Conservation (phyloP, 1,140 invertebrate genomes). For the Whitmania pigra region DNA sequence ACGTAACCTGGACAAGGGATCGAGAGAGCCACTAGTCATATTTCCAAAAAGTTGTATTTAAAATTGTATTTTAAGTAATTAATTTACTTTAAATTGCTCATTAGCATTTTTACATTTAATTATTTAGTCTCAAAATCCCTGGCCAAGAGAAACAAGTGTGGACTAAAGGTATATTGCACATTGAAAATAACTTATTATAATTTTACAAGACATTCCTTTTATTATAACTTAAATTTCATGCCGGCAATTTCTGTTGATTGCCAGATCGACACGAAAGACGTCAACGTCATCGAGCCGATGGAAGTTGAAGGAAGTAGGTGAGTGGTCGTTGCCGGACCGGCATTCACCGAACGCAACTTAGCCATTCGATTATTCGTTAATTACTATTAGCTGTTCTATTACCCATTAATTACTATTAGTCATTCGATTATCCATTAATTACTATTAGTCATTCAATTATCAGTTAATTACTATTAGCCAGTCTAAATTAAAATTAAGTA, state of each 20-base stretch:
- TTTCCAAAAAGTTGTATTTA: too few species aligned
- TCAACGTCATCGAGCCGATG: background rate
- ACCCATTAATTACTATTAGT: too few species aligned
- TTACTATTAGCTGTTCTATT: too few species aligned
- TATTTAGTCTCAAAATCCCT: background rate
- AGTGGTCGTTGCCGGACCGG: background rate
- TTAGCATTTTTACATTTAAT: too few species aligned
- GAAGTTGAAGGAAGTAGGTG: slow-evolving; percentile 11
- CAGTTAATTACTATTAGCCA: too few species aligned
- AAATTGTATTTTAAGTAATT: too few species aligned
- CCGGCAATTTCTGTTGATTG: background rate
- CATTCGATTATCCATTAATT: too few species aligned
- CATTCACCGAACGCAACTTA: slow-evolving; percentile 7
- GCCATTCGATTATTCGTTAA: too few species aligned
- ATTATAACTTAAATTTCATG: background rate
- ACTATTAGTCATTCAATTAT: too few species aligned
- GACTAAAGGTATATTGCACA: background rate
- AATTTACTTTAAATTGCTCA: too few species aligned
- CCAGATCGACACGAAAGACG: background rate
- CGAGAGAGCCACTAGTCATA: slow-evolving; percentile 25
- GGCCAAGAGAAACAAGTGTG: background rate
- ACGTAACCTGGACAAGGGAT: slow-evolving; percentile 31
- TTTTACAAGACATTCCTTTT: background rate
- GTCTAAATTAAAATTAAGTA: background rate
- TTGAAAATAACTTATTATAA: background rate